Percentiles rank a stretch among this genome's conserved stretches.
Evolutionary conservation across 1,140 invertebrate species (phyloP).

Genomic region (Drosophila rhopaloa): DNA sequence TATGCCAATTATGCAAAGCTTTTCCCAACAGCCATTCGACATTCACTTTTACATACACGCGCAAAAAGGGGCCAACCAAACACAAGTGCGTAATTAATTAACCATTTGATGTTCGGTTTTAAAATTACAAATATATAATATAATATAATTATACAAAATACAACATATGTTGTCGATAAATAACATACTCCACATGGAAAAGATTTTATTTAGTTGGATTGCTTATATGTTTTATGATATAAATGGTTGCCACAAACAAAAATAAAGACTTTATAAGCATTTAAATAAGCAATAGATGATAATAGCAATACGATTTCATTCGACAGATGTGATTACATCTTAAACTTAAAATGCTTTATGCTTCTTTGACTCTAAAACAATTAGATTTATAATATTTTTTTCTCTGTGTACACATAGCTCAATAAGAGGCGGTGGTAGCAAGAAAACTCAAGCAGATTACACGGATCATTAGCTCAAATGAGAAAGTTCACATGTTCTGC

Average conservation of each 20-base stretch:
- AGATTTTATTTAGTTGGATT: no score
- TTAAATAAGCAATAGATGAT: no score
- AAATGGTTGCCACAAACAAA: no score
- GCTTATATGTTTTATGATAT: no score
- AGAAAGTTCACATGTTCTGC: constrained; percentile 76
- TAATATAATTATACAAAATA: background rate
- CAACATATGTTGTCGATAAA: no score
- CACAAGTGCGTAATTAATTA: background rate
- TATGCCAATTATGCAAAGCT: constrained; percentile 78
- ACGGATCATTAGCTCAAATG: constrained; percentile 81
- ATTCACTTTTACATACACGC: constrained; percentile 34
- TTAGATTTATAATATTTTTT: background rate
- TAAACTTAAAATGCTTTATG: no score
- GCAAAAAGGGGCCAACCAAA: background rate
- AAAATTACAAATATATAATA: background rate
- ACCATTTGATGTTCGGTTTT: background rate
- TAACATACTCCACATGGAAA: no score
- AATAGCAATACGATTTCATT: no score
- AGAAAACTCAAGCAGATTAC: constrained; percentile 67
- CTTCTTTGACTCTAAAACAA: background rate
- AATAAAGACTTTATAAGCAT: no score
- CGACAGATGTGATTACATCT: no score
- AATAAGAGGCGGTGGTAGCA: constrained; percentile 1
- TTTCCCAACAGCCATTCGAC: constrained; percentile 36
- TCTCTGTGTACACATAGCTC: constrained; percentile 2